Conservation (phyloP, 2,888 invertebrate genomes). For the Caenorhabditis imperialis region DNA sequence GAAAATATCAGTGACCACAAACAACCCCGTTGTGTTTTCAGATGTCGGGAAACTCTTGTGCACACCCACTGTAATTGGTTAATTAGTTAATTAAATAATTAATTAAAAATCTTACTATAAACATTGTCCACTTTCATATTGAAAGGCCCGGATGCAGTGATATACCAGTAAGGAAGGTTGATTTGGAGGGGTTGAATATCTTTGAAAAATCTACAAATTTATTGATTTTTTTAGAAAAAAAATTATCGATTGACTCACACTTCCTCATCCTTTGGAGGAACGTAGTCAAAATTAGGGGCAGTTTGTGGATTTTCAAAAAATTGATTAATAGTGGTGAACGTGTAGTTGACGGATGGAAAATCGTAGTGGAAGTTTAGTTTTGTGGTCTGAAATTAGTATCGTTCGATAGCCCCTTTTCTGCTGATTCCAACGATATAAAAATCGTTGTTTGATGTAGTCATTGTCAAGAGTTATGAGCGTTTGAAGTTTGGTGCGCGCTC, state of each 20-base stretch:
- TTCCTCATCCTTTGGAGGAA: background rate
- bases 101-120: slow-evolving; percentile 5
- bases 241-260: too few species aligned
- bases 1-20: slow-evolving; percentile 7
- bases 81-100: background rate
- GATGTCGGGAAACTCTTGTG: too few species aligned
- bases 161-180: slow-evolving; percentile 22
- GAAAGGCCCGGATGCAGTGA: slow-evolving; percentile 17
- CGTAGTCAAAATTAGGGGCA: background rate
- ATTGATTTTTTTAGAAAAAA: too few species aligned
- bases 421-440: too few species aligned
- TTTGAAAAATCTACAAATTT: too few species aligned
- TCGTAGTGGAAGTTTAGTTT: slow-evolving; percentile 17
- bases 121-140: background rate
- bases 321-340: background rate
- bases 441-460: too few species aligned
- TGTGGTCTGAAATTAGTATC: slow-evolving; percentile 13
- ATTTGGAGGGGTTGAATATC: slow-evolving; percentile 21
- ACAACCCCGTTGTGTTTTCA: slow-evolving; percentile 4
- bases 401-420: too few species aligned
- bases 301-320: slow-evolving; percentile 19
- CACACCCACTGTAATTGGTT: too few species aligned
- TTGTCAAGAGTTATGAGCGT: background rate
- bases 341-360: background rate
- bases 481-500: too few species aligned